Evolutionary conservation across 2,113 vertebrate genomes (phyloP), one percentile per base, ranked within the genome.

Genomic region (Cricetomys ansorgei): DNA sequence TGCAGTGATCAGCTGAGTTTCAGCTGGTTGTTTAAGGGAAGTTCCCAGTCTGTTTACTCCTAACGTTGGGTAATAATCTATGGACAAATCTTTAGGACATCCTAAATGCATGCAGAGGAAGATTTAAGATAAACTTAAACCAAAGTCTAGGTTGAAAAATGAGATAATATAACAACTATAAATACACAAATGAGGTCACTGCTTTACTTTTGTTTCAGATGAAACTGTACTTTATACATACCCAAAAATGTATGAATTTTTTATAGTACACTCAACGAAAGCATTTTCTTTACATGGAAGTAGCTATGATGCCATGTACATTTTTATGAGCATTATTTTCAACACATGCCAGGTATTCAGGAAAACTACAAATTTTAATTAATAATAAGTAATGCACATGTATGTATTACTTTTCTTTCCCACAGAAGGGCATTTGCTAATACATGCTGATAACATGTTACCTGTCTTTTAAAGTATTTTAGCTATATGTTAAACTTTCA

Each of bases 391-490:
- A 37, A 84, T 75, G 16, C 19, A 50, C 25, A 75, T 50, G 86
- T 48, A 88, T 75, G 9, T 16, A 96, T 10, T 6, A 67, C 40
- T 89, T 86, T 79, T 76, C 25, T 86, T 64, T 81, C 25, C 3
- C 1, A 57, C 27, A 31, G 43, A n/a, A 86, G 40, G 1, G 29
- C 55, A 75, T 65, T 94, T 84, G 62, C 12, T 83, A 83, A n/a
- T 64, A 48, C 70, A 34, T 94, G 3, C 31, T 83, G 34, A 27
- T 25, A 94, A 40, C 5, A 37, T 73, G 53, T 88, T 72, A 83
- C 3, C 19, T 65, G 0, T 84, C 4, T 57, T 73, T 34, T 85
- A 94, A 91, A 91, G 43, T 92, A 67, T 96, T 77, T 92, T 88
- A 37, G 19, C 4, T 93, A 27, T 31, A n/a, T 85, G 62, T 92